A percentile compares a stretch with the other conserved stretches of the same genome.
phyloP scores from a whole-genome alignment of 2,888 invertebrate genomes.

The Polymixis flavicincta region DNA sequence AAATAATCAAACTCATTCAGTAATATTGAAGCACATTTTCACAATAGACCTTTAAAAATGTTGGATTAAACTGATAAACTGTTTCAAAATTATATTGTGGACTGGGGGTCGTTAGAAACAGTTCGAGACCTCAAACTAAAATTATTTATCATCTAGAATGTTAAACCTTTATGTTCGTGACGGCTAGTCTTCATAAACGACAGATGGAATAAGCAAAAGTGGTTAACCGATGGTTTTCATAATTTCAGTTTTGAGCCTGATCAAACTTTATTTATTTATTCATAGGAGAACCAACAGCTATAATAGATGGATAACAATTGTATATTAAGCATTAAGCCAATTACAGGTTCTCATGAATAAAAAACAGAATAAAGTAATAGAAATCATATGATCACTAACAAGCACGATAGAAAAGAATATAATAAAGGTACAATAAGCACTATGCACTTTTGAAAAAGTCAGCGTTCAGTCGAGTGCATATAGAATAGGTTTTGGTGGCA shows the following conservation, averaged over 20 bases:
- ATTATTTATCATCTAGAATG: conserved; percentile 51
- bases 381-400: too few relatives aligned
- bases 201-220: conserved; percentile 3
- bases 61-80: neutral
- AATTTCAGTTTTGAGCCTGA: neutral
- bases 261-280: neutral
- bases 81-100: conserved; percentile 12
- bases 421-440: too few relatives aligned
- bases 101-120: conserved; percentile 27
- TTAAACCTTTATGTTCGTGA: conserved; percentile 39
- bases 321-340: too few relatives aligned
- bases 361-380: too few relatives aligned
- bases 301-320: too few relatives aligned
- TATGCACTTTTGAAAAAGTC: too few relatives aligned
- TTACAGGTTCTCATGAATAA: too few relatives aligned
- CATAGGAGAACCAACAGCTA: too few relatives aligned
- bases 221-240: conserved; percentile 3
- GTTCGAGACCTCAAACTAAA: conserved; percentile 25
- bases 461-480: too few relatives aligned
- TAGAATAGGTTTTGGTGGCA: too few relatives aligned
- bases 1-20: conserved; percentile 28
- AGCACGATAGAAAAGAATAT: too few relatives aligned
- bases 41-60: conserved; percentile 2
- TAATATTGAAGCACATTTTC: conserved; percentile 16
- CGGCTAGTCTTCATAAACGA: conserved; percentile 6